Evolutionary conservation across 2,797 vertebrate genomes (phyloP).

Genomic region (Brotula barbata): DNA sequence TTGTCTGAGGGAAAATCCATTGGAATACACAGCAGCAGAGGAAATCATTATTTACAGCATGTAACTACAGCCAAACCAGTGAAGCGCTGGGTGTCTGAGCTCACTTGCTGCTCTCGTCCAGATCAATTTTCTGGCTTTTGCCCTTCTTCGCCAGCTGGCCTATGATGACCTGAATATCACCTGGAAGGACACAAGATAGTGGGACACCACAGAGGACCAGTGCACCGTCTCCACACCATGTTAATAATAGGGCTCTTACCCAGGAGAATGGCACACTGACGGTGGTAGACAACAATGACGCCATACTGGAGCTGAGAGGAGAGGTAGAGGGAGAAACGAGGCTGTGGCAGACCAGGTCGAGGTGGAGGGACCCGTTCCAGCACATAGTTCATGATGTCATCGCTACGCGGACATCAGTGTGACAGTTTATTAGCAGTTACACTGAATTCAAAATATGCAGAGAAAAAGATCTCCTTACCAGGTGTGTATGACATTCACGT

Average conservation of each 20-base stretch:
- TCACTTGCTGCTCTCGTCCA: slow-evolving; percentile 77
- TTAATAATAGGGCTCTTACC: slow-evolving; percentile 65
- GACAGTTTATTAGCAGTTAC: not conserved
- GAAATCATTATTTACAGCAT: no score
- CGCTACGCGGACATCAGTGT: slow-evolving; percentile 62
- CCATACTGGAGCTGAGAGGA: slow-evolving; percentile 91
- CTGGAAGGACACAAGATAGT: slow-evolving; percentile 60
- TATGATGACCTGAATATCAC: slow-evolving; percentile 81
- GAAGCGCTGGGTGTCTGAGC: slow-evolving; percentile 13
- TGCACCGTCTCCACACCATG: not conserved
- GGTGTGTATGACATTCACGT: slow-evolving; percentile 74
- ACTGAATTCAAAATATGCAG: not conserved
- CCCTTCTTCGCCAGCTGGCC: slow-evolving; percentile 72
- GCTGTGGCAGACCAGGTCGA: slow-evolving; percentile 71
- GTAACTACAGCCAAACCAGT: not conserved
- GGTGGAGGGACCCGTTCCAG: slow-evolving; percentile 79
- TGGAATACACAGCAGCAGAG: no score
- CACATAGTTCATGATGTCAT: slow-evolving; percentile 85
- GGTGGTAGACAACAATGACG: slow-evolving; percentile 82
- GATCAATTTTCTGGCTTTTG: slow-evolving; percentile 71
- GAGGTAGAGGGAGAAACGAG: slow-evolving; percentile 91
- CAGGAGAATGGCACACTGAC: slow-evolving; percentile 84
- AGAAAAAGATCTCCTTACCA: slow-evolving; percentile 62
- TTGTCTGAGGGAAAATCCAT: slow-evolving; percentile 51
- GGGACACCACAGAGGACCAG: not conserved